Percentiles rank a stretch among this genome's conserved stretches.
phyloP scores from a whole-genome alignment of 2,888 invertebrate species.

The Cepaea hortensis region DNA sequence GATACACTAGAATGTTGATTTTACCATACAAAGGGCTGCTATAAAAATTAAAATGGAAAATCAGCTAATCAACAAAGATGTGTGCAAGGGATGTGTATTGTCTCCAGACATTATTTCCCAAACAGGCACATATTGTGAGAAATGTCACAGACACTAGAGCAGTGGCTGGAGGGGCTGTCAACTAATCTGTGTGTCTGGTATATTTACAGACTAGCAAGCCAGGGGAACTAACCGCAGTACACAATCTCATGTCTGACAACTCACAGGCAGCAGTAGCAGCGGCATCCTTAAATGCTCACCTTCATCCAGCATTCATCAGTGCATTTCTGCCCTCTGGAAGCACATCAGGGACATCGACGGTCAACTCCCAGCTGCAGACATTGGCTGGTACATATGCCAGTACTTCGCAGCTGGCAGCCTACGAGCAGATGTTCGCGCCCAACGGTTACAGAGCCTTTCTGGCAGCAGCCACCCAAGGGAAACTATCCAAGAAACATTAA shows the following conservation, averaged over 20 bases:
- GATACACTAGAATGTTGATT: too few species aligned
- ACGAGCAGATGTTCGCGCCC: slow-evolving; percentile 56
- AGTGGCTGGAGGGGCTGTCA: too few species aligned
- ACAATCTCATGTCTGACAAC: slow-evolving; percentile 32
- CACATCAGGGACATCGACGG: slow-evolving; percentile 35
- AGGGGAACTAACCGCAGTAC: slow-evolving; percentile 3
- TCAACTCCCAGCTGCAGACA: slow-evolving; percentile 51
- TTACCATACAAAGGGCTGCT: too few species aligned
- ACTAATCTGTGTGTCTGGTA: too few species aligned
- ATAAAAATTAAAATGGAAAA: too few species aligned
- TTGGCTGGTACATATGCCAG: slow-evolving; percentile 55
- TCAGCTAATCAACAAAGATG: too few species aligned
- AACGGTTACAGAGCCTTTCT: slow-evolving; percentile 44
- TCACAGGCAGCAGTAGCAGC: slow-evolving; percentile 40
- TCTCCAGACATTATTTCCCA: too few species aligned
- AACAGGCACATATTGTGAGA: too few species aligned
- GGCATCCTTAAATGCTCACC: slow-evolving; percentile 43
- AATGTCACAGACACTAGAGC: too few species aligned
- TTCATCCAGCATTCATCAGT: slow-evolving; percentile 57
- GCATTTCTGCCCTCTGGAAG: slow-evolving; percentile 38
- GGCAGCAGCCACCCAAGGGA: slow-evolving; percentile 4
- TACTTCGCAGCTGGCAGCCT: slow-evolving; percentile 55
- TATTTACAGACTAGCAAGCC: slow-evolving; percentile 43
- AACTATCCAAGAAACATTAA: slow-evolving; percentile 12
- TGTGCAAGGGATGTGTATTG: too few species aligned